Percentiles rank a stretch among this genome's conserved stretches.
These are phyloP conservation scores for Celastrina argiolus DNA, from an alignment of 2,888 invertebrate genomes.

Conservation along the genomic window DNA sequence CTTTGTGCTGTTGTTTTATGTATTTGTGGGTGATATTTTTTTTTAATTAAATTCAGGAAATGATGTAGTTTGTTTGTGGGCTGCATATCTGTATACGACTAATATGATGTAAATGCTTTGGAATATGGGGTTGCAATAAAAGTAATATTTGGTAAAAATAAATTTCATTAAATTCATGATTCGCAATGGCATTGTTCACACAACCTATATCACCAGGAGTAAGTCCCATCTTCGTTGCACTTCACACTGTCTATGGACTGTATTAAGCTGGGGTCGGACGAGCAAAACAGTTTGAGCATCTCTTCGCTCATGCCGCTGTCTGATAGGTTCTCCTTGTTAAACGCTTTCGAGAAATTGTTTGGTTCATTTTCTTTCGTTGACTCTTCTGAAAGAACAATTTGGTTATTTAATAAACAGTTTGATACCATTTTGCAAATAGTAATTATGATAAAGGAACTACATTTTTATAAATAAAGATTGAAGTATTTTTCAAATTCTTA, in stretches of 20 bases:
- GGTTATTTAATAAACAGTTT: too few species aligned
- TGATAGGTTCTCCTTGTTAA: constrained; percentile 90
- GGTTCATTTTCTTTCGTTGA: constrained; percentile 68
- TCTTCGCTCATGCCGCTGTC: constrained; percentile 87
- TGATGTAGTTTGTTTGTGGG: too few species aligned
- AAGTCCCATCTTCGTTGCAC: constrained; percentile 79
- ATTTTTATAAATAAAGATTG: too few species aligned
- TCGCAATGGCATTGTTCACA: constrained; percentile 27
- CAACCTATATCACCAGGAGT: constrained; percentile 58
- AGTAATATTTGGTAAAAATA: neutral
- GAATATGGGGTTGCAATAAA: neutral
- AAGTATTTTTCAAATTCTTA: too few species aligned
- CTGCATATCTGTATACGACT: too few species aligned
- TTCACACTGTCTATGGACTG: constrained; percentile 81
- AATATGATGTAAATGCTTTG: neutral
- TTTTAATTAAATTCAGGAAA: too few species aligned
- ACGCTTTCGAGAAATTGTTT: constrained; percentile 79
- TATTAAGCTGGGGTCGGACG: constrained; percentile 71
- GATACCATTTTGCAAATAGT: too few species aligned
- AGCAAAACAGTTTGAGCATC: constrained; percentile 83
- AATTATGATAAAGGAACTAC: too few species aligned
- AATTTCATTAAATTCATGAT: constrained; percentile 22
- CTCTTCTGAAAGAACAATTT: constrained; percentile 55
- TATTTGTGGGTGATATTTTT: too few species aligned
- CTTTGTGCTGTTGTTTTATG: too few species aligned